Conservation (phyloP, 2,797 vertebrate genomes). For the Tapirus indicus region DNA sequence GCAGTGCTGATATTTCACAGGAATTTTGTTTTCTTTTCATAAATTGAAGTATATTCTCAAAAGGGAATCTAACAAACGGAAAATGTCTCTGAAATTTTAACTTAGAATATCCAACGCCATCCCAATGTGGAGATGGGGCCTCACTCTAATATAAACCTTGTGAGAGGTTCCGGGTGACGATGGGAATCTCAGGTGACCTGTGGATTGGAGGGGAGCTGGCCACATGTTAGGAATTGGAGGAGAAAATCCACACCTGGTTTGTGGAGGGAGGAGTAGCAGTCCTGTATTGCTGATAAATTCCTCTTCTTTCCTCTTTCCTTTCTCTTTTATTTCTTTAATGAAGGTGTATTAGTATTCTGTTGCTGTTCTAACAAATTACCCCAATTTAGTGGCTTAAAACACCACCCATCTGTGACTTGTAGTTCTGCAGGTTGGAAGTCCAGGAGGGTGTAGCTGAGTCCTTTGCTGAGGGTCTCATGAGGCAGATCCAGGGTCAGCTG, state of each 20-base stretch:
- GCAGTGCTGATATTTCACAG: neutral
- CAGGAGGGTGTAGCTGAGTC: neutral
- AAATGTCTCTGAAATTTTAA: neutral
- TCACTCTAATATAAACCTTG: neutral
- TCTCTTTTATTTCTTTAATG: neutral
- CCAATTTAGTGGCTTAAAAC: neutral
- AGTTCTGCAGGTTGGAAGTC: neutral
- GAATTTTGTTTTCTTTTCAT: neutral
- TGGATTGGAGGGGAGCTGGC: fast-evolving
- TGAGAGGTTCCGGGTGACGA: neutral
- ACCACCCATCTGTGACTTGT: fast-evolving
- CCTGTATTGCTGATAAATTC: fast-evolving
- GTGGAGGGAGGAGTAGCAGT: neutral
- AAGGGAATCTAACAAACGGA: neutral
- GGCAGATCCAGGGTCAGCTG: neutral
- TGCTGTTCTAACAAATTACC: neutral
- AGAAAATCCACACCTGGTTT: fast-evolving
- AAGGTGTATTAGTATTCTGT: neutral
- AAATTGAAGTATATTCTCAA: neutral
- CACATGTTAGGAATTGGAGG: neutral
- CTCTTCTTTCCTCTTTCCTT: neutral
- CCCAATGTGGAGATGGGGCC: neutral
- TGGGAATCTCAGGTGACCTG: too few relatives aligned
- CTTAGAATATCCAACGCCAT: too few relatives aligned
- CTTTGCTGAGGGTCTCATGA: fast-evolving